These are phyloP conservation scores for Agriopis marginaria DNA, from an alignment of 2,888 invertebrate genomes.

Conservation along the genomic window DNA sequence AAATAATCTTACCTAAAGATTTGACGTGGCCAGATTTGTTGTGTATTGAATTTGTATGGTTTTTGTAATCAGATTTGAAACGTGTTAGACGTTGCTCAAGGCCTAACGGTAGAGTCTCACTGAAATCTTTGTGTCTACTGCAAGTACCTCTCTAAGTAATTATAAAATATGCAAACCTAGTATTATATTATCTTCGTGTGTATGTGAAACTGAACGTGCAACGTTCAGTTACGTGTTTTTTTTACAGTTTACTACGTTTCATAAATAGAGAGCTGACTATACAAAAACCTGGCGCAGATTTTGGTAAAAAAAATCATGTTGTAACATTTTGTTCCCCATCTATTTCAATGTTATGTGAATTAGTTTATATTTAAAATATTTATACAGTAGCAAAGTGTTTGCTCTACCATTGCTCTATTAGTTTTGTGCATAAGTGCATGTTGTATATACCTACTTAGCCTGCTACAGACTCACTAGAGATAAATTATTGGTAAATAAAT, in stretches of 20 bases:
- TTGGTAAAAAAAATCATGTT: too few relatives aligned
- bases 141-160: conserved; percentile 24
- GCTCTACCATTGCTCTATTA: neutral
- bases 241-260: neutral
- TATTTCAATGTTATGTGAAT: too few relatives aligned
- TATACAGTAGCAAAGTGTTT: neutral
- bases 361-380: too few relatives aligned
- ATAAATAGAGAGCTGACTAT: conserved; percentile 1
- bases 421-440: too few relatives aligned
- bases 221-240: conserved; percentile 30
- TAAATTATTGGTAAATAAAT: neutral
- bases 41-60: conserved; percentile 31
- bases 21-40: conserved; percentile 13
- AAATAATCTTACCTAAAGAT: conserved; percentile 23
- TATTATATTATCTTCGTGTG: conserved; percentile 5
- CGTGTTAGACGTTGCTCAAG: conserved; percentile 29
- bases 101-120: conserved; percentile 29
- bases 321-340: too few relatives aligned
- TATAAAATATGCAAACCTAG: conserved; percentile 22
- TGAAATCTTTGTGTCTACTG: conserved; percentile 30
- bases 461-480: too few relatives aligned
- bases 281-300: neutral
- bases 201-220: conserved; percentile 18
- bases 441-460: too few relatives aligned
- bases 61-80: conserved; percentile 27